Base-by-base conservation (phyloP, 2,113 vertebrate genomes). In the Psittacula cyanocephala region DNA sequence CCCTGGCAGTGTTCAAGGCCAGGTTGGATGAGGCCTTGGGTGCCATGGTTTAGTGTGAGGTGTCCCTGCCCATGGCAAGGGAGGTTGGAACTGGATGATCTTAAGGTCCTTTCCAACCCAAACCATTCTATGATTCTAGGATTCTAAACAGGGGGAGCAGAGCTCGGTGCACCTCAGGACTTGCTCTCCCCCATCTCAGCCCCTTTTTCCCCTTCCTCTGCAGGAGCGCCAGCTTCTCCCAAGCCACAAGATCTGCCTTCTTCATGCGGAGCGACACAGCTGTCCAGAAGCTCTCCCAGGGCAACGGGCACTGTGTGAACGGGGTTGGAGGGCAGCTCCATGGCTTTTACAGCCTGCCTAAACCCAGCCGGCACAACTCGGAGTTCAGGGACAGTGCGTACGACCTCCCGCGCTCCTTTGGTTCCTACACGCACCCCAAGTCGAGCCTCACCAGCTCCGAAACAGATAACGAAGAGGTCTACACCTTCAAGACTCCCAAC, bases 201-300 rank as follows among this genome's bases (percentile, higher is more conserved):
- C 72, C 15, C 20, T 11, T 46, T 75, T 25, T 91, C 80, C 41
- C 39, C 41, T 91, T 93, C 49, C 65, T 93, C 60, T 39, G 11
- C 89, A 99, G 99, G 97, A 99, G 99, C 29, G 99, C 99, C 97
- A 99, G 99, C 97, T 99, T 99, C 97, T 99, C 99, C 47, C 99
- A 99, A 97, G 98, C 98, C 75, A 98, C 98, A 0, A 98, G 99
- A 65, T 98, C 98, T 35, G 98, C 98, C 17, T 98, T 99, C 87
- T 98, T 99, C 90, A 96, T 98, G 97, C 97, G 98, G 65, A 99
- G 99, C 0, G 99, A 99, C 97, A 98, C 98, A 0, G 98, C 99
- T 0, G 98, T 98, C 20, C 99, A 99, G 97, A 99, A 99, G 79
- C 97, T 99, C n/a, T 98, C 99, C 4, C 99, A 99, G 72, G 99